Evolutionary conservation across 2,888 invertebrate genomes (phyloP), one percentile per base, ranked within the genome.

Genomic region (Thecophora atra): DNA sequence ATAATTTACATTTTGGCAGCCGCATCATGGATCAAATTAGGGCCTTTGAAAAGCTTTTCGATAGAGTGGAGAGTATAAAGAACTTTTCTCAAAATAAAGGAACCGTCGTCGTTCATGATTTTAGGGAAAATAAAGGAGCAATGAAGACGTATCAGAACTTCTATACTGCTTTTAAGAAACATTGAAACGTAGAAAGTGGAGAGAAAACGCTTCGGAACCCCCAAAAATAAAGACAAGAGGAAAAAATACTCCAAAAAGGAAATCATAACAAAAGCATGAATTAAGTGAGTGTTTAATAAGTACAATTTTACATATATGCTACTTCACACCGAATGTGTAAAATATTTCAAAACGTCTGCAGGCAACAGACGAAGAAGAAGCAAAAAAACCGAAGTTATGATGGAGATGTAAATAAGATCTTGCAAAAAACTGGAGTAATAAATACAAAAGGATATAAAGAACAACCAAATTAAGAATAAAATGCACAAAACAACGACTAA

Each of bases 281-380:
- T 65, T 83, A 83, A 83, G 83, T 84, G 82, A 81, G 83, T 83
- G 83, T 83, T 83, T 84, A 83, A 82, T 82, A 83, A 83, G 82
- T 76, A 60, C 52, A 52, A 65, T 28, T 24, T 19, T n/a, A n/a
- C n/a, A n/a, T 44, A 37, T 37, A 37, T 11, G 64, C 44, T 64
- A 64, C 42, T 64, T 19, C 24, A 64, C 64, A 64, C 65, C n/a
- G 17, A 51, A 52, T 52, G 65, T 65, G 65, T 52, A 65, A 52
- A 65, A 52, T 66, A 56, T 67, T 67, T 67, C n/a, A n/a, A 42
- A 17, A 42, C 17, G 47, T 3, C 44, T 64, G 44, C 13, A 47
- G 17, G 17, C 64, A 64, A 56, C 15, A 47, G 47, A 47, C n/a
- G 13, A 63, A 42, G 44, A 42, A 42, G 42, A 42, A 8, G 26